Evolutionary conservation across 2,888 invertebrate species (phyloP).

Genomic region (Hydropsyche betteni): DNA sequence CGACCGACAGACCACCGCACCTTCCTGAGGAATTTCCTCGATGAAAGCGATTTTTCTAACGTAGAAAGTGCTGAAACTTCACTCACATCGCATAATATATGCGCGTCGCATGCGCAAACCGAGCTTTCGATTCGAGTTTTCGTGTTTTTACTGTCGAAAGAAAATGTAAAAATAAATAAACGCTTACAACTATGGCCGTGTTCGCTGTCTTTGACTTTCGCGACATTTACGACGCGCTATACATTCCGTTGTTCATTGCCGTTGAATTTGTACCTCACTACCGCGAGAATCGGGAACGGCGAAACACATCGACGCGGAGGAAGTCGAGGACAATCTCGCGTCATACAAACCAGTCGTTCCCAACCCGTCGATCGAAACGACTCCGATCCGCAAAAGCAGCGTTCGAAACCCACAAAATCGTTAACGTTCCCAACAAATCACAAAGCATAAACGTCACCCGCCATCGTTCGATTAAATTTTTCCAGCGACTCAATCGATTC

Average conservation of each 20-base stretch:
- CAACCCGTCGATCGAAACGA: neutral
- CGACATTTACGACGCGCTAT: constrained; percentile 10
- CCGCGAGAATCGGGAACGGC: neutral
- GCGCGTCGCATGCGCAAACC: too few species aligned
- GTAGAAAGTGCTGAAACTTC: neutral
- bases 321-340: constrained; percentile 11
- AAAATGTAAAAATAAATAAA: too few species aligned
- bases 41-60: constrained; percentile 11
- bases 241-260: constrained; percentile 6
- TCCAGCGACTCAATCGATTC: too few species aligned
- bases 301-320: neutral
- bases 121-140: too few species aligned
- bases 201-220: constrained; percentile 5
- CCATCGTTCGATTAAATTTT: too few species aligned
- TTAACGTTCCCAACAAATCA: too few species aligned
- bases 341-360: constrained; percentile 5
- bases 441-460: too few species aligned
- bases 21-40: constrained; percentile 24
- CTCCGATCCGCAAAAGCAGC: too few species aligned
- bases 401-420: too few species aligned
- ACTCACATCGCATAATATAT: too few species aligned
- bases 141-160: too few species aligned
- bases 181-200: neutral
- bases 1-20: constrained; percentile 8
- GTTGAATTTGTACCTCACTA: constrained; percentile 7